Percentiles rank a stretch among this genome's conserved stretches.
These are phyloP conservation scores for Mustela lutreola DNA, from an alignment of 2,113 vertebrate species.

Conservation along the genomic window DNA sequence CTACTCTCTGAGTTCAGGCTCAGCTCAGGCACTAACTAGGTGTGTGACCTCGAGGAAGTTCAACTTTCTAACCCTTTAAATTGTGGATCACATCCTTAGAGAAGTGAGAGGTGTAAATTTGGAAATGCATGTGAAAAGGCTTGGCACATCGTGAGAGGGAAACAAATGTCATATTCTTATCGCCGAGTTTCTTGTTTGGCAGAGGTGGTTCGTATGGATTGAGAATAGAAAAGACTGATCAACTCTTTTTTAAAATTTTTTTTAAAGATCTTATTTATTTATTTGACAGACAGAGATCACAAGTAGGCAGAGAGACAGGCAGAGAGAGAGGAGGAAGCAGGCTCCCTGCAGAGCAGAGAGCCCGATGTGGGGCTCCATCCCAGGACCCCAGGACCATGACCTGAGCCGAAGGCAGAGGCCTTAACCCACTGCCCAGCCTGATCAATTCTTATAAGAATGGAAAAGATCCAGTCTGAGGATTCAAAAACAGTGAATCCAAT, in stretches of 20 bases:
- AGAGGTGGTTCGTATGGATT: not conserved
- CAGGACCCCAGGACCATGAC: too few species aligned
- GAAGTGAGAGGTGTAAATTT: not conserved
- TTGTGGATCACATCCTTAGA: not conserved
- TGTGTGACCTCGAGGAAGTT: not conserved
- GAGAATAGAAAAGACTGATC: not conserved
- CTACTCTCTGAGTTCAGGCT: not conserved
- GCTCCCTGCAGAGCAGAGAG: too few species aligned
- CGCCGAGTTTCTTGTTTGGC: not conserved
- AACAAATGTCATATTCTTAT: slow-evolving; percentile 12
- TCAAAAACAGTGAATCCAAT: not conserved
- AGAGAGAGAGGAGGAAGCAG: too few species aligned
- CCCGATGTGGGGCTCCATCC: too few species aligned
- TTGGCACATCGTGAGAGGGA: not conserved
- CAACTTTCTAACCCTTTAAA: slow-evolving; percentile 27
- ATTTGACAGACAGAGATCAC: too few species aligned
- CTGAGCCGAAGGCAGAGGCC: too few species aligned
- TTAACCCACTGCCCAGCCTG: not conserved
- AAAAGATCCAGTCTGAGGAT: slow-evolving; percentile 17
- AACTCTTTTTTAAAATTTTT: not conserved
- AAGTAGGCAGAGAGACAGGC: too few species aligned
- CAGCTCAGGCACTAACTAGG: not conserved
- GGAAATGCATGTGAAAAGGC: not conserved
- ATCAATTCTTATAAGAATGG: slow-evolving; percentile 24
- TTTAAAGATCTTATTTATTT: too few species aligned